Evolutionary conservation across 1,140 invertebrate genomes (phyloP).

Genomic region (Ceratina japonica): DNA sequence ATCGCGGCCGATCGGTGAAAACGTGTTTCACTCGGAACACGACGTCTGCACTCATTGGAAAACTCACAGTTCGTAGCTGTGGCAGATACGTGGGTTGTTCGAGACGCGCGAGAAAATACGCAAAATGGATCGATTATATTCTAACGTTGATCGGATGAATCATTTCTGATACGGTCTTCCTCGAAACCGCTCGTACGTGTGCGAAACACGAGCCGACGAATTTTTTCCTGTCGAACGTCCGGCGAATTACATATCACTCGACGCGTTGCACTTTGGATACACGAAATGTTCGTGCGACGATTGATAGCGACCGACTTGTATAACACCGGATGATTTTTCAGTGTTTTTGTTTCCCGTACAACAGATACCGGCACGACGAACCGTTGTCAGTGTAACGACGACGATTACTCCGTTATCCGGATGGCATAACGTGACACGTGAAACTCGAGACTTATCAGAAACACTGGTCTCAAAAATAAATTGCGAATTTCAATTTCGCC

Average conservation of each 20-base stretch:
- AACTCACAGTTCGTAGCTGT: neutral
- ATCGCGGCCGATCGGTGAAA: neutral
- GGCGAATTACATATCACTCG: neutral
- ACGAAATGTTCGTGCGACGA: neutral
- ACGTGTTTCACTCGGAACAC: too few relatives aligned
- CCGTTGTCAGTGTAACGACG: slow-evolving; percentile 3
- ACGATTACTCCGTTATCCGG: neutral
- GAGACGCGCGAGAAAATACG: too few relatives aligned
- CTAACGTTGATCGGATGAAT: neutral
- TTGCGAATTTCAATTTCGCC: too few relatives aligned
- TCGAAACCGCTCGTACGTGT: neutral
- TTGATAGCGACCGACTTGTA: slow-evolving; percentile 10
- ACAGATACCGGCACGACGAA: neutral
- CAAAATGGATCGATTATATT: too few relatives aligned
- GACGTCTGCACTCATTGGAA: neutral
- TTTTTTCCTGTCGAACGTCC: neutral
- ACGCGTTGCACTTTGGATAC: slow-evolving; percentile 20
- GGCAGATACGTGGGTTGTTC: neutral
- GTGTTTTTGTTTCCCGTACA: neutral
- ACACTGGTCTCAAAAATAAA: too few relatives aligned
- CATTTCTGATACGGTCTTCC: neutral
- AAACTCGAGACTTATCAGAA: too few relatives aligned
- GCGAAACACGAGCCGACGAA: neutral
- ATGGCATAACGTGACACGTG: neutral
- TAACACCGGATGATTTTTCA: neutral